phyloP scores from a whole-genome alignment of 2,888 invertebrate species.

The Cistogaster globosa region DNA sequence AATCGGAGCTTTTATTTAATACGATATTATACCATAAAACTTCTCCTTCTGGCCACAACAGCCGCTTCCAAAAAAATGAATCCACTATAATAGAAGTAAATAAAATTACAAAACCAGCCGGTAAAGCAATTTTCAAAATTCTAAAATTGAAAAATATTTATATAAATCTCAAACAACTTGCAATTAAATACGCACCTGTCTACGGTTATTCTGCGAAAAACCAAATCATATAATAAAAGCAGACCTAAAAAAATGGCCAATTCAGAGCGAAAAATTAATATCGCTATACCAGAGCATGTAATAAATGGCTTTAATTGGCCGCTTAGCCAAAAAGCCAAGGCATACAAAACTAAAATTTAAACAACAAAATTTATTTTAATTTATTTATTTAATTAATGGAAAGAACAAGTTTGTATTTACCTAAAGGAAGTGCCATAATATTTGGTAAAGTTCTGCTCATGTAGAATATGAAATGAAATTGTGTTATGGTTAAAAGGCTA shows the following conservation, averaged over 20 bases:
- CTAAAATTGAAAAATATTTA: constrained; percentile 82
- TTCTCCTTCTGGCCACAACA: constrained; percentile 98
- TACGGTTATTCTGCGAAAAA: constrained; percentile 87
- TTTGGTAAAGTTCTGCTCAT: constrained; percentile 97
- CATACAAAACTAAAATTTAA: constrained; percentile 88
- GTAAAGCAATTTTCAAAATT: constrained; percentile 88
- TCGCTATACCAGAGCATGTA: constrained; percentile 92
- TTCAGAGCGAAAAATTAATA: constrained; percentile 95
- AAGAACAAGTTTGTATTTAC: constrained; percentile 84
- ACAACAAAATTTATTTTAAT: not conserved
- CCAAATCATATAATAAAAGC: constrained; percentile 91
- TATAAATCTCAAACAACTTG: not conserved
- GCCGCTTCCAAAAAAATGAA: constrained; percentile 95
- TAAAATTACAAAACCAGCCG: constrained; percentile 88
- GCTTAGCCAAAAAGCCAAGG: constrained; percentile 92
- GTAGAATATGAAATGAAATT: constrained; percentile 99
- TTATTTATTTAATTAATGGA: too few species aligned
- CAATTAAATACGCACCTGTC: constrained; percentile 84
- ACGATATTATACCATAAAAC: constrained; percentile 98
- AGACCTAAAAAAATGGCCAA: constrained; percentile 93
- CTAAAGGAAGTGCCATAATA: constrained; percentile 94
- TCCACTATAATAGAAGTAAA: constrained; percentile 91
- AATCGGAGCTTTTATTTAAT: constrained; percentile 96
- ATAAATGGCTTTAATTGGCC: constrained; percentile 90
- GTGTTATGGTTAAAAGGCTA: constrained; percentile 92